Evolutionary conservation across 2,113 vertebrate species (phyloP).

Genomic region (Rallus limicola): DNA sequence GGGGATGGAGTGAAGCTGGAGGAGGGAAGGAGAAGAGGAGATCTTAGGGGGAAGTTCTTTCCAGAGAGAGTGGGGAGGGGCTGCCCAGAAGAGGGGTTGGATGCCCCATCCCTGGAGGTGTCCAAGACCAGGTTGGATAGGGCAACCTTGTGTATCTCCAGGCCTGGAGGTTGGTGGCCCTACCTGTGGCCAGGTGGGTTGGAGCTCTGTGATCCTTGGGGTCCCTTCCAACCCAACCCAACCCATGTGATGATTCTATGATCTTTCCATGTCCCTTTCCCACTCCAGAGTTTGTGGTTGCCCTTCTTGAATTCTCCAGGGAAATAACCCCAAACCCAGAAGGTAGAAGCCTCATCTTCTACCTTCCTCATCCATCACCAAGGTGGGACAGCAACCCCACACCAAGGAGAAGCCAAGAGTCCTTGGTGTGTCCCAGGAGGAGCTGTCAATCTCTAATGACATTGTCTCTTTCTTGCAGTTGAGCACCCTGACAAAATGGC

Average conservation of each 20-base stretch:
- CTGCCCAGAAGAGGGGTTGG: too few species aligned
- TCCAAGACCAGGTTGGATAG: too few species aligned
- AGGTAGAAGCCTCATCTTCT: background rate
- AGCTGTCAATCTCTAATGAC: slow-evolving; percentile 55
- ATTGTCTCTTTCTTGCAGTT: slow-evolving; percentile 76
- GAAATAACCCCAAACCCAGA: background rate
- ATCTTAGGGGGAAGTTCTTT: too few species aligned
- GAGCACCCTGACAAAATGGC: slow-evolving; percentile 98
- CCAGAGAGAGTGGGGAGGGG: too few species aligned
- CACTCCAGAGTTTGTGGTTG: background rate
- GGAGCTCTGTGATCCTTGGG: too few species aligned
- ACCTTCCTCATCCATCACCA: background rate
- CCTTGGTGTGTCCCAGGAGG: background rate
- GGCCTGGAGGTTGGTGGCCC: too few species aligned
- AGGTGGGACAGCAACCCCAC: background rate
- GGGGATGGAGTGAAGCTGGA: too few species aligned
- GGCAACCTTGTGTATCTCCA: too few species aligned
- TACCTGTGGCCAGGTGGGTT: too few species aligned
- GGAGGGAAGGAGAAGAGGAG: too few species aligned
- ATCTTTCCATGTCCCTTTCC: background rate
- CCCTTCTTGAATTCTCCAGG: background rate
- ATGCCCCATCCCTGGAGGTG: too few species aligned
- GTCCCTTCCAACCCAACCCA: too few species aligned
- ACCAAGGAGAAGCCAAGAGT: background rate
- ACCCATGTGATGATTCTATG: fast-evolving